Evolutionary conservation across 2,797 vertebrate species (phyloP).

Genomic region (Eleutherodactylus coqui): DNA sequence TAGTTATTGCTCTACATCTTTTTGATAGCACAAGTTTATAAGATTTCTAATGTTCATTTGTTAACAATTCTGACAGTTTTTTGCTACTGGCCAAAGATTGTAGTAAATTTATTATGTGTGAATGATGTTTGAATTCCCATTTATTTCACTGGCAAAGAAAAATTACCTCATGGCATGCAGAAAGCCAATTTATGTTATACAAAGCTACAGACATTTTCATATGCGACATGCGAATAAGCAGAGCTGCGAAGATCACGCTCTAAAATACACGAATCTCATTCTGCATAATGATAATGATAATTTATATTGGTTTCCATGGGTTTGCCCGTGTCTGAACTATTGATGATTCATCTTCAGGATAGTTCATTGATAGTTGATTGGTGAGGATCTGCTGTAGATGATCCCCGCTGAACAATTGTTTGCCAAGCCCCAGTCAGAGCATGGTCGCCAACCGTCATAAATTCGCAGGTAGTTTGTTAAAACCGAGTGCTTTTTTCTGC

Average conservation of each 20-base stretch:
- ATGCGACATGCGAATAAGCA: neutral
- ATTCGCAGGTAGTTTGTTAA: no score
- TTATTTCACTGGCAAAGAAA: neutral
- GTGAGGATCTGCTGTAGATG: no score
- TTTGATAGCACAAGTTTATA: neutral
- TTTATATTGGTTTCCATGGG: no score
- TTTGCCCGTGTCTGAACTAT: no score
- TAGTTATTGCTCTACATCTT: neutral
- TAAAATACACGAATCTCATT: neutral
- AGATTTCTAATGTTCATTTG: constrained; percentile 5
- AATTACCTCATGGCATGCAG: neutral
- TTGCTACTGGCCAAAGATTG: neutral
- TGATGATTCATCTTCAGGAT: no score
- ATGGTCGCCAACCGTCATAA: no score
- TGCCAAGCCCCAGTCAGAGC: no score
- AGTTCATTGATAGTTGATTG: no score
- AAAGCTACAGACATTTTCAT: neutral
- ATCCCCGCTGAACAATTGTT: no score
- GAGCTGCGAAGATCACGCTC: neutral
- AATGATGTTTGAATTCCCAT: constrained; percentile 1
- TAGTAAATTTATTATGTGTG: neutral
- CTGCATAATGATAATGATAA: no score
- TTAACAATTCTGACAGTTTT: neutral
- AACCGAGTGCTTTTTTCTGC: no score
- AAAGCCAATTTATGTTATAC: neutral